Base-by-base conservation (phyloP, 2,888 invertebrate genomes). In the Dichetophora obliterata region DNA sequence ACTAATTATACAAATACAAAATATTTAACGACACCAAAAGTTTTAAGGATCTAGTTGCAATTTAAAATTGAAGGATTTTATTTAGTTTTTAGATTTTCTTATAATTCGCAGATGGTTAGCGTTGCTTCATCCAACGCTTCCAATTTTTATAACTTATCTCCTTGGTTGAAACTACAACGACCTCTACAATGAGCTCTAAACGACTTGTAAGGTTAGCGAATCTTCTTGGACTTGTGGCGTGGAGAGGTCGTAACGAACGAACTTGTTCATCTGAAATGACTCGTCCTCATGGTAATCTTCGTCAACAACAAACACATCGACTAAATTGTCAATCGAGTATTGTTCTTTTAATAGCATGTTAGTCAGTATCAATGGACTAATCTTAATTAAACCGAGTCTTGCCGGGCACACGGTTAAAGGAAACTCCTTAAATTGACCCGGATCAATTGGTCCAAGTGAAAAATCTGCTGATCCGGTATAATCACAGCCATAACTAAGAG, bases 301-400 rank as follows among this genome's bases (percentile, higher is more conserved):
- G 83, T 92, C 92, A 83, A 92, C 91, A 6, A 98, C 96, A 92
- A 96, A 97, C 76, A 99, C 94, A 89, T 98, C 97, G 27, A 96
- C 96, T 80, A 98, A 91, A 86, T 98, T 96, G 90, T 98, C 96
- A 90, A 96, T 97, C 85, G 96, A 95, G 89, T 98, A 98, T 0
- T 95, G 95, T 85, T 96, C 92, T 88, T 96, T 96, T 61, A 96
- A 90, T 85, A 96, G 94, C 59, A 94, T 92, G 90, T 99, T 98
- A 19, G 94, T 93, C 81, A 99, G 90, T 82, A 96, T 92, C 74
- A 99, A 92, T 75, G 98, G 98, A 59, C 96, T 94, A 78, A 99
- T 92, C 81, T 93, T 94, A 90, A 95, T 92, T 22, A 95, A 91
- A 6, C 98, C 98, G 76, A 95, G 92, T 81, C 93, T 92, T 27